Conservation (phyloP, 2,113 vertebrate species). For the Uria aalge region DNA sequence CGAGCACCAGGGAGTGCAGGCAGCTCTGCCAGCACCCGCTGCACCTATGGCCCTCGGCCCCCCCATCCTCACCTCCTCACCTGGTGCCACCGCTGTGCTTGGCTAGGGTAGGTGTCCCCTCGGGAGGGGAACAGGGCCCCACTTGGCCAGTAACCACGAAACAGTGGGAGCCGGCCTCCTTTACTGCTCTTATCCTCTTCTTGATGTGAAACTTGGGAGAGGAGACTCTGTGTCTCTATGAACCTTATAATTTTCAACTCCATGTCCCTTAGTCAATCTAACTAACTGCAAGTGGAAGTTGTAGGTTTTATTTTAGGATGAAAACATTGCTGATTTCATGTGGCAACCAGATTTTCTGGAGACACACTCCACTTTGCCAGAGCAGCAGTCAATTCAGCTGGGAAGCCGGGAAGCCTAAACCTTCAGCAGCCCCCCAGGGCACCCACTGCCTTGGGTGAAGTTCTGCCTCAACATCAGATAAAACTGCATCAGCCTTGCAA, state of each 20-base stretch:
- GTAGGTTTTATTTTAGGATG: not conserved
- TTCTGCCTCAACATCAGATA: not conserved
- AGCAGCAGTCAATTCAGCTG: not conserved
- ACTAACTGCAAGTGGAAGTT: not conserved
- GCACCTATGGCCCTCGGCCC: not conserved
- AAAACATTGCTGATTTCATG: not conserved
- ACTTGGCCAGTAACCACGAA: not conserved
- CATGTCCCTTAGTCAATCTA: not conserved
- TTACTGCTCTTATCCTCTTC: not conserved
- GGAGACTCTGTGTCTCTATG: not conserved
- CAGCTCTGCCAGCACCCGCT: not conserved
- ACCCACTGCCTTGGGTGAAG: not conserved
- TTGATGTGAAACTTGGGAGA: not conserved
- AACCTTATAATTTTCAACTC: not conserved
- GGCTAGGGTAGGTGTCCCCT: not conserved
- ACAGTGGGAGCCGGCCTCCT: not conserved
- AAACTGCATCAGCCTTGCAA: not conserved
- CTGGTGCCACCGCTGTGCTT: not conserved
- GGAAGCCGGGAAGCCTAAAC: not conserved
- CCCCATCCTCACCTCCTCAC: not conserved
- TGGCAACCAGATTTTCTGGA: not conserved
- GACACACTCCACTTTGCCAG: not conserved
- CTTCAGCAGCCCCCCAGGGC: not conserved
- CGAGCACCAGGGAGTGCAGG: not conserved
- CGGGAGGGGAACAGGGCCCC: accelerated